Conservation (phyloP, 2,888 invertebrate genomes). For the Colostygia pectinataria region DNA sequence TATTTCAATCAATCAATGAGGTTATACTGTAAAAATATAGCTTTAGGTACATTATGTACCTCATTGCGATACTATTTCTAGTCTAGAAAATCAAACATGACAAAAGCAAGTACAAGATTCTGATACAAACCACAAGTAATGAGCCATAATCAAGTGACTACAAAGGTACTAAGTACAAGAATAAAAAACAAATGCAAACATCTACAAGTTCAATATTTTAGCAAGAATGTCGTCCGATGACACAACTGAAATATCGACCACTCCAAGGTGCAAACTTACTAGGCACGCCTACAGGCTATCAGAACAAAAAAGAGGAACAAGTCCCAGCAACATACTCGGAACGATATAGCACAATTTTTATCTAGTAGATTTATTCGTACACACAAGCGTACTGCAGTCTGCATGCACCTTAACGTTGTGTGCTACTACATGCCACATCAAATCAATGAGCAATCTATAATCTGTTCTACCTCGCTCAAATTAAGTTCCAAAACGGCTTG, state of each 20-base stretch:
- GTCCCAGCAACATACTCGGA: constrained; percentile 44
- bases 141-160: constrained; percentile 20
- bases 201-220: constrained; percentile 52
- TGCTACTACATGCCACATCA: constrained; percentile 8
- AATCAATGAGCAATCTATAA: neutral
- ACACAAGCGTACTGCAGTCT: constrained; percentile 45
- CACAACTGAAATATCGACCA: constrained; percentile 77
- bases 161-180: constrained; percentile 17
- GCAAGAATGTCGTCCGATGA: constrained; percentile 61
- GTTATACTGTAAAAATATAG: too few species aligned
- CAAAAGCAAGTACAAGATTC: constrained; percentile 3
- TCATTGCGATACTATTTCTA: too few species aligned
- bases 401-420: constrained; percentile 19
- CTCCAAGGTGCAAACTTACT: constrained; percentile 78
- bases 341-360: constrained; percentile 80
- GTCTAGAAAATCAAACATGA: neutral
- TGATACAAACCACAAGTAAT: constrained; percentile 22
- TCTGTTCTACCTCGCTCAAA: neutral
- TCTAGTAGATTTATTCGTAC: constrained; percentile 78
- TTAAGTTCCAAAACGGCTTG: neutral
- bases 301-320: constrained; percentile 56
- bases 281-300: constrained; percentile 78
- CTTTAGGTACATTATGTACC: too few species aligned
- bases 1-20: too few species aligned
- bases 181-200: constrained; percentile 41